These are phyloP conservation scores for Gymnoscelis rufifasciata DNA, from an alignment of 2,888 invertebrate genomes.

Conservation along the genomic window DNA sequence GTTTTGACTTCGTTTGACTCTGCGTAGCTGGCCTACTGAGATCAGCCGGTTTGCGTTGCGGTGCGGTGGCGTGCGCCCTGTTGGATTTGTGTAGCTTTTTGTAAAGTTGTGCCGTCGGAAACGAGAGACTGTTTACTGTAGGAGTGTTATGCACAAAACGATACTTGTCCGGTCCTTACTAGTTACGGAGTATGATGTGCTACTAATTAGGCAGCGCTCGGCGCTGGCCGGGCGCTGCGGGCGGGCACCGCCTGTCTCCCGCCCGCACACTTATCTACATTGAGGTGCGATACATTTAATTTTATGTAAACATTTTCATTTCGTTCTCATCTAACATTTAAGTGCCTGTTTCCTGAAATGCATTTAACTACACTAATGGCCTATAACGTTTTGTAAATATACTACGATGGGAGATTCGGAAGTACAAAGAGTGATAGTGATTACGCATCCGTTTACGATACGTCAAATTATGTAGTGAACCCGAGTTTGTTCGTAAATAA, in stretches of 20 bases:
- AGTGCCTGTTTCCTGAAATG: slow-evolving; percentile 35
- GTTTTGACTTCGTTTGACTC: slow-evolving; percentile 37
- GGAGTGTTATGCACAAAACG: slow-evolving; percentile 49
- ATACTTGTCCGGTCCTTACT: slow-evolving; percentile 23
- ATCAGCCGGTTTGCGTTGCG: slow-evolving; percentile 33
- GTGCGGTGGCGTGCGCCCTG: too few relatives aligned
- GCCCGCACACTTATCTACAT: slow-evolving; percentile 21
- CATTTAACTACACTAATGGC: slow-evolving; percentile 70
- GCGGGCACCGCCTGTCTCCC: background rate
- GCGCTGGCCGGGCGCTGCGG: background rate
- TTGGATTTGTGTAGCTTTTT: slow-evolving; percentile 33
- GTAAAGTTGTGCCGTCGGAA: slow-evolving; percentile 39
- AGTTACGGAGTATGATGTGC: slow-evolving; percentile 12
- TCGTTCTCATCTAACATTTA: slow-evolving; percentile 28
- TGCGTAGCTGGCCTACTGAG: slow-evolving; percentile 49
- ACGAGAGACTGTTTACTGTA: slow-evolving; percentile 56
- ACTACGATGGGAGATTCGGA: slow-evolving; percentile 40
- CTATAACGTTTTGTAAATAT: slow-evolving; percentile 60
- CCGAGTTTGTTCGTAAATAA: background rate
- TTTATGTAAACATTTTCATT: slow-evolving; percentile 27
- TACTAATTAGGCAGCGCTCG: slow-evolving; percentile 10
- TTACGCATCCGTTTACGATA: background rate
- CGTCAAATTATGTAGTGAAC: slow-evolving; percentile 9
- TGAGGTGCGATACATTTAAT: slow-evolving; percentile 31
- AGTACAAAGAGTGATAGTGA: slow-evolving; percentile 42